Evolutionary conservation across 2,113 vertebrate genomes (phyloP).

Genomic region (Dromiciops gliroides): DNA sequence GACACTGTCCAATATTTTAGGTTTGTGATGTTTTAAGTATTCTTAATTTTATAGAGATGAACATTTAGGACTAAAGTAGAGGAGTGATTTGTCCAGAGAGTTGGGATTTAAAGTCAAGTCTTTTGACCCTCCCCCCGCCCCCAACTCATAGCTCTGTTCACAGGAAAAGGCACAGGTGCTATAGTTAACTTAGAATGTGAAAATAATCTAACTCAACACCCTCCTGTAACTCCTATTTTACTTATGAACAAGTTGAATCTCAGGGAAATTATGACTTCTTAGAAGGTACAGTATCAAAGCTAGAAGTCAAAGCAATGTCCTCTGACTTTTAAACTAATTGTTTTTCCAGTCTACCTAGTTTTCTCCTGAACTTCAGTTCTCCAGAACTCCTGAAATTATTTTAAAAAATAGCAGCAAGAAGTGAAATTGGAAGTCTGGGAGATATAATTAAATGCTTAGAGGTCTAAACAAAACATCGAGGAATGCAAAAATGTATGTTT

Average conservation of each 20-base stretch:
- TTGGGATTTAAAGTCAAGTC: not conserved
- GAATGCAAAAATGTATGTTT: not conserved
- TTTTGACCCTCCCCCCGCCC: not conserved
- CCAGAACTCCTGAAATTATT: not conserved
- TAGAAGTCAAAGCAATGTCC: not conserved
- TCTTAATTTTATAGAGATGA: not conserved
- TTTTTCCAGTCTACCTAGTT: not conserved
- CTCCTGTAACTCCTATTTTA: not conserved
- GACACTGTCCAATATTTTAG: not conserved
- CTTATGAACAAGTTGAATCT: not conserved
- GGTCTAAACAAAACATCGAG: conserved; percentile 14
- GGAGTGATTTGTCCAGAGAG: not conserved
- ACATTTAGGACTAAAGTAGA: not conserved
- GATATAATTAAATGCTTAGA: conserved; percentile 14
- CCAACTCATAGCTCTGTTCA: not conserved
- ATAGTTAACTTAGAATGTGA: not conserved
- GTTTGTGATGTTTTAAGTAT: not conserved
- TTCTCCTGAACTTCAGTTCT: conserved; percentile 21
- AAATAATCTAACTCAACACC: not conserved
- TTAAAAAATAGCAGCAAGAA: not conserved
- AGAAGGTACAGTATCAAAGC: conserved; percentile 1
- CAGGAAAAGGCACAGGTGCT: not conserved
- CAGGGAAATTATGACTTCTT: not conserved
- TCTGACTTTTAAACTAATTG: not conserved
- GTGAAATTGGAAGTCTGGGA: not conserved